phyloP scores from a whole-genome alignment of 2,888 invertebrate species.

The Hypomecis punctinalis region DNA sequence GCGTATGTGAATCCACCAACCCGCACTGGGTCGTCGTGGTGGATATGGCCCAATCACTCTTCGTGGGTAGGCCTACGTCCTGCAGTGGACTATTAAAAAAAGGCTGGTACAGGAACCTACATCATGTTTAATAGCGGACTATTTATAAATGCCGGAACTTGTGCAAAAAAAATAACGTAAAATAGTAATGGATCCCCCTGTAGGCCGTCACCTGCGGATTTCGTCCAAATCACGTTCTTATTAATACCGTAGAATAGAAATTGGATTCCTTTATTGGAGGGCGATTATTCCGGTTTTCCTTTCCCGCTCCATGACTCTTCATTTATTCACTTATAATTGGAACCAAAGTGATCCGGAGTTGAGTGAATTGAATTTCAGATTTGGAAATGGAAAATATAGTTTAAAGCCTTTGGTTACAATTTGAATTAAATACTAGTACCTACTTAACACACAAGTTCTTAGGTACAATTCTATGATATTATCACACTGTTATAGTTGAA shows the following conservation, averaged over 20 bases:
- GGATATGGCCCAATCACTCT: too few relatives aligned
- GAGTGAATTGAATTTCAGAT: conserved; percentile 40
- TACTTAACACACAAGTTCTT: too few relatives aligned
- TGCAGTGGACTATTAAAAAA: too few relatives aligned
- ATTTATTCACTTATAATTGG: conserved; percentile 74
- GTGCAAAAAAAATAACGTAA: background rate
- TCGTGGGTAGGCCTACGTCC: too few relatives aligned
- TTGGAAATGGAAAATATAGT: conserved; percentile 13
- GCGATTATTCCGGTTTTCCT: conserved; percentile 70
- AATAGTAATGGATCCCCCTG: conserved; percentile 39
- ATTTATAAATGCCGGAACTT: background rate
- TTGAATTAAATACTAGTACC: too few relatives aligned
- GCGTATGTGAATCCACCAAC: too few relatives aligned
- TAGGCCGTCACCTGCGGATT: conserved; percentile 55
- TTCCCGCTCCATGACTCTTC: conserved; percentile 63
- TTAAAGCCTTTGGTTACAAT: background rate
- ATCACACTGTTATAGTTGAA: too few relatives aligned
- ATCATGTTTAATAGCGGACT: too few relatives aligned
- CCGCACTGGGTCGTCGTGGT: too few relatives aligned
- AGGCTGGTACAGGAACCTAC: too few relatives aligned
- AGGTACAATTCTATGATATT: too few relatives aligned
- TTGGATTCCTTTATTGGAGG: conserved; percentile 72
- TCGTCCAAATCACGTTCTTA: conserved; percentile 58
- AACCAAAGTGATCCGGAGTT: conserved; percentile 46
- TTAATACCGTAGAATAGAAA: conserved; percentile 69